A percentile compares a stretch with the other conserved stretches of the same genome.
Conservation (phyloP, 2,797 vertebrate species). For the Phataginus tricuspis region DNA sequence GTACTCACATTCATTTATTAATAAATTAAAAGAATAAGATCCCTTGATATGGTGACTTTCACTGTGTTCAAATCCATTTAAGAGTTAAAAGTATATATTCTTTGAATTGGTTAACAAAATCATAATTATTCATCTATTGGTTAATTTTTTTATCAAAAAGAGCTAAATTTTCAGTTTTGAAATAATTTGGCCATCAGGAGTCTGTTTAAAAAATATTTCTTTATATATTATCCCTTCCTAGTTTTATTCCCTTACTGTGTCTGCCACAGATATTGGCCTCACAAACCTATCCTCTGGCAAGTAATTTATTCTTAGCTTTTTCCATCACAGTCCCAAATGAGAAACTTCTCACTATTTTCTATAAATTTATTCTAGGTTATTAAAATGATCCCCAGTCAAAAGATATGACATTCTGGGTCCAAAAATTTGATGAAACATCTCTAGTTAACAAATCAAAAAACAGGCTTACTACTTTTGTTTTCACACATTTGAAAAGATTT, state of each 20-base stretch:
- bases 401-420: constrained; percentile 51
- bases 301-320: constrained; percentile 4
- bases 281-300: neutral
- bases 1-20: neutral
- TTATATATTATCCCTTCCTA: neutral
- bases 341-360: neutral
- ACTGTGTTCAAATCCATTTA: neutral
- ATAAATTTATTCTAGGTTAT: constrained; percentile 20
- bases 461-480: constrained; percentile 68
- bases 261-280: neutral
- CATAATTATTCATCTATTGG: neutral
- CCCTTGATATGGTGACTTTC: neutral
- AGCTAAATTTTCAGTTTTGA: constrained; percentile 1
- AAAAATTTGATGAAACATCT: constrained; percentile 45
- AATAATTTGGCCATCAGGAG: neutral
- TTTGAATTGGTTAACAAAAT: neutral
- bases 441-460: constrained; percentile 71
- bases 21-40: neutral
- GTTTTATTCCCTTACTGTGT: neutral
- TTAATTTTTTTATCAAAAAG: neutral
- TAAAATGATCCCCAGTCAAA: constrained; percentile 67
- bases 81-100: neutral
- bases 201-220: neutral
- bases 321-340: neutral
- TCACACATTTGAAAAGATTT: constrained; percentile 59